phyloP scores from a whole-genome alignment of 2,113 vertebrate species.

The Rhinopithecus roxellana region DNA sequence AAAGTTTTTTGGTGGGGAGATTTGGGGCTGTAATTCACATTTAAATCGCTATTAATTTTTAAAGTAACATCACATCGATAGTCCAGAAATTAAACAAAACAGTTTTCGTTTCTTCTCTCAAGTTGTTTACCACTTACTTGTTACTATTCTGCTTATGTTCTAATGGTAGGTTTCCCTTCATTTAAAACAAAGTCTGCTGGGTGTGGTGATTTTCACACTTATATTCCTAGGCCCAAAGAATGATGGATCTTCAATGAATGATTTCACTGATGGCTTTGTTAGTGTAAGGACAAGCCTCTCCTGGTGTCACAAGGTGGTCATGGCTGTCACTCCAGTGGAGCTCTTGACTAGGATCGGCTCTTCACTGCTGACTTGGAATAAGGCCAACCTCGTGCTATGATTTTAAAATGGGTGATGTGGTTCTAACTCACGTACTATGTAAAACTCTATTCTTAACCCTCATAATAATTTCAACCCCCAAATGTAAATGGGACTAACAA shows the following conservation, averaged over 20 bases:
- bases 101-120: background rate
- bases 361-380: background rate
- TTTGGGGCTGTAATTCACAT: background rate
- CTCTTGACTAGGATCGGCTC: background rate
- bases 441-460: background rate
- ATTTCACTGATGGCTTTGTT: background rate
- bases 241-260: background rate
- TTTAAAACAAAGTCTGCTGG: background rate
- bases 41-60: background rate
- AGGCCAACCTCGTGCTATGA: background rate
- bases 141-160: background rate
- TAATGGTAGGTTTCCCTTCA: background rate
- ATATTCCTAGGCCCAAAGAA: background rate
- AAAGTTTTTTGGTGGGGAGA: background rate
- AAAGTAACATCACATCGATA: background rate
- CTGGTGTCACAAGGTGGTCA: background rate
- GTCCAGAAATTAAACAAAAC: background rate
- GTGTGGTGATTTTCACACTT: background rate
- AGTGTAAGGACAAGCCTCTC: background rate
- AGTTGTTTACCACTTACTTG: background rate
- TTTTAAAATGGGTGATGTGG: constrained; percentile 6
- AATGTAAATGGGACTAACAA: background rate
- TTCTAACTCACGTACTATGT: background rate
- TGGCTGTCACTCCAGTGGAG: rapidly evolving
- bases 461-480: background rate